Base-by-base conservation (phyloP, 1,140 invertebrate genomes). In the Calosoma granatense region DNA sequence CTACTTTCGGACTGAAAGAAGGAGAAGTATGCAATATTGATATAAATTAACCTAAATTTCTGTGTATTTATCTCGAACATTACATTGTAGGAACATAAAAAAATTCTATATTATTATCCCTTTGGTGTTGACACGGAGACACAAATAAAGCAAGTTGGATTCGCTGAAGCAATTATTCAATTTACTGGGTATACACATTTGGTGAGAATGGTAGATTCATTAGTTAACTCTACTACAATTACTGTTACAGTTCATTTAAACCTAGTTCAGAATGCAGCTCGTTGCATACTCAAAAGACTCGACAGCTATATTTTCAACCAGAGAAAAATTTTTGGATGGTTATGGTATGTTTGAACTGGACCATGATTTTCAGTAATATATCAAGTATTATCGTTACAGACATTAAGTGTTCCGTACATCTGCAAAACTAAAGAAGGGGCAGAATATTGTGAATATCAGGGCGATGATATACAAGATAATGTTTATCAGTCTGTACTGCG, bases 141-240 rank as follows among this genome's bases (percentile, higher is more conserved):
- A 14, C 87, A 92, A 75, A 88, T 95, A 60, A 92, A 88, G 74
- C 87, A 89, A 76, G 85, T 95, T 64, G 93, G 94, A 2, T 75
- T 95, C 2, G 90, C 88, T 73, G 92, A 96, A 78, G 92, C 92
- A 22, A 88, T 96, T 56, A 85, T 94, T 47, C 87, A 92, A 72
- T 96, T 96, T 78, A 86, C 92, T 65, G 81, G 86, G 92, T 95
- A 51, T 62, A 51, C 58, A 23, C 52, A 22, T 57, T 54, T 19
- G 26, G 26, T 6, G 26, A 9, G 26, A n/a, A n/a, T 36, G 6
- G n/a, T n/a, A 36, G 26, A 9, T 21, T 6, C 41, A 26, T 51
- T 51, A 43, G 20, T 30, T 51, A 53, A 56, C 55, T 51, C 12
- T 11, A 21, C 54, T 54, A n/a, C n/a, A n/a, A n/a, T 58, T 64